Base-by-base conservation (phyloP, 2,113 vertebrate genomes). In the Archilochus colubris region DNA sequence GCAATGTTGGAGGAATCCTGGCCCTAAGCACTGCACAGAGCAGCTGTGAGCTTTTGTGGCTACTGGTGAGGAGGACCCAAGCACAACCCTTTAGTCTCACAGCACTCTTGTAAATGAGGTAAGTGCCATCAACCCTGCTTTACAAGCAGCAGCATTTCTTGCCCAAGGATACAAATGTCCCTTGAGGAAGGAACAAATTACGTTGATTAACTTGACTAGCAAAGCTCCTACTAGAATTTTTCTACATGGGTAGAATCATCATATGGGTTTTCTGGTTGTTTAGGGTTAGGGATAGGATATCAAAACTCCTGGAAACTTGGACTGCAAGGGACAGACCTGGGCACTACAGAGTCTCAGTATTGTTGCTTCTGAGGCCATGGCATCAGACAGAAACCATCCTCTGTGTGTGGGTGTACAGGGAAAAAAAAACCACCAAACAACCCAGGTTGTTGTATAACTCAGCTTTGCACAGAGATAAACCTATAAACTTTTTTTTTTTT, bases 171-270 rank as follows among this genome's bases (percentile, higher is more conserved):
- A 24, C 20, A 76, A 64, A 7, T 2, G 6, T 14, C 20, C 68
- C 36, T 27, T 5, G 25, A 79, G 58, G 67, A 75, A 91, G 27
- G 7, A 59, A 25, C 12, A 70, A 70, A 74, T 75, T 4, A 33
- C 0, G 0, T 55, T 40, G 19, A n/a, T 74, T 51, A 83, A 14
- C 23, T 43, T 30, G 7, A 58, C 28, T 14, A 31, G 27, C 21
- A 89, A 30, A 46, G 25, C 25, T 86, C 28, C 43, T 82, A 53
- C 15, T 48, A 46, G 40, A 40, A 40, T 40, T 40, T 40, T 40
- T 11, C 40, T 40, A 40, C 40, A 40, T 40, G 40, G 40, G 40
- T 40, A 40, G 40, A 40, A 40, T 40, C 40, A 40, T 40, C 40
- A 12, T 40, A 40, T 40, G 40, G 40, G 40, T 40, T 40, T 31